Base-by-base conservation (phyloP, 2,797 vertebrate genomes). In the Tiaroga cobitis region DNA sequence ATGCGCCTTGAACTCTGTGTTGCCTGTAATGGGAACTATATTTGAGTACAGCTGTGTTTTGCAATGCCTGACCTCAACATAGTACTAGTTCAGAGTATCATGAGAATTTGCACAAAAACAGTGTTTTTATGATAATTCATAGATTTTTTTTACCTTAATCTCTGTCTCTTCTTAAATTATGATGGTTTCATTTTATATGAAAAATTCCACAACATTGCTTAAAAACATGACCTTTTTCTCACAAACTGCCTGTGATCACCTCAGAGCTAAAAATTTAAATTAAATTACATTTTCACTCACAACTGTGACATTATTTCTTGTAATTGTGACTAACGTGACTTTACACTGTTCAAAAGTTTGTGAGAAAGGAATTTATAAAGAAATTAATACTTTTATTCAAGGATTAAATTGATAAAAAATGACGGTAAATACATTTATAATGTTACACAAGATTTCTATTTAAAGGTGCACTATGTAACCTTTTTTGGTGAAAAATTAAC, bases 1-100 rank as follows among this genome's bases (percentile, higher is more conserved):
- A 59, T 77, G n/a, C 75, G 61, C 54, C 54, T 26, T 79, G 77
- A 79, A 79, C 39, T 65, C 34, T n/a, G 51, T 24, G 49, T 39
- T 77, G 51, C 51, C 21, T 26, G 13, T n/a, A 76, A 75, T 56
- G 76, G 24, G 39, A 79, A 32, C 77, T 46, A 32, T 43, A 79
- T 65, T 26, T 65, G 26, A 65, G 59, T n/a, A 65, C 59, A 79
- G 18, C 76, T 63, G 56, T 43, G 18, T 32, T 79, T 79, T 65
- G n/a, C 15, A 26, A 65, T 65, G 41, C 34, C 24, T 61, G 24
- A 77, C 54, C 75, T 77, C 24, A 77, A 41, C 4, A 5, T 8
- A 77, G 34, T 59, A 10, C 75, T 59, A 8, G 61, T 39, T 77
- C 54, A 77, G 32, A 56, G 21, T 18, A 59, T 59, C 74, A 39